A percentile compares a stretch with the other conserved stretches of the same genome.
phyloP scores from a whole-genome alignment of 2,888 invertebrate genomes.

The Chaitophorus viminalis region DNA sequence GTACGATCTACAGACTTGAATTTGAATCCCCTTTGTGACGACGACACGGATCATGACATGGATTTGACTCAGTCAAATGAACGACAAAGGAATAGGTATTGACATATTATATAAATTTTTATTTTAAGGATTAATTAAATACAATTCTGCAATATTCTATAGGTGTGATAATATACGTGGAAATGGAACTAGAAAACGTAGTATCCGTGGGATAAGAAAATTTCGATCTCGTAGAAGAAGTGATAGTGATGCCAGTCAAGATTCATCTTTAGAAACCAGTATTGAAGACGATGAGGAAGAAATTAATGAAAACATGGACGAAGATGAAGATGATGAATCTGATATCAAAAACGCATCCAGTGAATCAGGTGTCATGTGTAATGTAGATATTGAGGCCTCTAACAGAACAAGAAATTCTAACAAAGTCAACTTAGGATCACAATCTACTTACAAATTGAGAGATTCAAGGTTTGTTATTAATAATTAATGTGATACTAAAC shows the following conservation, averaged over 20 bases:
- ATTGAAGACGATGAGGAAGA: slow-evolving; percentile 59
- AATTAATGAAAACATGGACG: slow-evolving; percentile 54
- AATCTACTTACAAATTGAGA: slow-evolving; percentile 56
- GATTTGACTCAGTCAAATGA: slow-evolving; percentile 65
- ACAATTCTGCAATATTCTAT: neutral
- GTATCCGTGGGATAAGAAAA: slow-evolving; percentile 52
- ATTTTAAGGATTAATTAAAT: neutral
- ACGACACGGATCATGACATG: slow-evolving; percentile 69
- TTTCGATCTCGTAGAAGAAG: slow-evolving; percentile 56
- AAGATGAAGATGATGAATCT: slow-evolving; percentile 58
- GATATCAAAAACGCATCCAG: slow-evolving; percentile 46
- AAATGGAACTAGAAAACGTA: slow-evolving; percentile 56
- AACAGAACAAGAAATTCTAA: slow-evolving; percentile 50
- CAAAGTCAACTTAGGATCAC: slow-evolving; percentile 39
- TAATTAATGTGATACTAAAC: neutral
- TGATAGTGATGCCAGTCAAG: slow-evolving; percentile 60
- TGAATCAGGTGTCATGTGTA: slow-evolving; percentile 50
- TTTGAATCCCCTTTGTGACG: slow-evolving; percentile 70
- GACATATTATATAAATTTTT: neutral
- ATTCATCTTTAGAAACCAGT: slow-evolving; percentile 59
- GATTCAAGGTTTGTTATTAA: slow-evolving; percentile 48
- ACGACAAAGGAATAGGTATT: slow-evolving; percentile 55
- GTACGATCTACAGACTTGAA: slow-evolving; percentile 70
- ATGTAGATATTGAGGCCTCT: slow-evolving; percentile 29
- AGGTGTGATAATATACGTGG: slow-evolving; percentile 59